These are phyloP conservation scores for Pterostichus niger DNA, from an alignment of 2,888 invertebrate species.

Conservation along the genomic window DNA sequence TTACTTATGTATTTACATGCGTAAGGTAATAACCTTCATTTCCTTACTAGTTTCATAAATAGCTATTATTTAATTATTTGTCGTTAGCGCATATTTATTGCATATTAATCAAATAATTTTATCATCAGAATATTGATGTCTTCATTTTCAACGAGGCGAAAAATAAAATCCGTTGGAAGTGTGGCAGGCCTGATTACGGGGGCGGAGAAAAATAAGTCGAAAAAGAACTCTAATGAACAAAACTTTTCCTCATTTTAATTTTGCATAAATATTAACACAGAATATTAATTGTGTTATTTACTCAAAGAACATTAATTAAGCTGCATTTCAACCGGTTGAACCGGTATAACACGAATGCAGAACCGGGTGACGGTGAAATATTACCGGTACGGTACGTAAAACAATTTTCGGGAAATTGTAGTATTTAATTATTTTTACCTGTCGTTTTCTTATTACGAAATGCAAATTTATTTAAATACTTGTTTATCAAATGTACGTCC, in stretches of 20 bases:
- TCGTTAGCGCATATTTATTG: not conserved
- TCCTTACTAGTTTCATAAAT: too few species aligned
- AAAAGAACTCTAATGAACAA: slow-evolving; percentile 43
- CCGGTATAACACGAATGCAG: too few species aligned
- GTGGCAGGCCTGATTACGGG: not conserved
- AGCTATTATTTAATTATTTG: too few species aligned
- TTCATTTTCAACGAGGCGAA: not conserved
- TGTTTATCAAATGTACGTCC: too few species aligned
- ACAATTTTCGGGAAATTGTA: not conserved
- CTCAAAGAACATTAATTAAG: slow-evolving; percentile 53
- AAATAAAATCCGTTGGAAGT: slow-evolving; percentile 11
- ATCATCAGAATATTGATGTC: not conserved
- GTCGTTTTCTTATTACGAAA: too few species aligned
- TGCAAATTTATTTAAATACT: too few species aligned
- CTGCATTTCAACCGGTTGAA: not conserved
- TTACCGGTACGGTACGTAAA: not conserved
- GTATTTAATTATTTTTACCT: too few species aligned
- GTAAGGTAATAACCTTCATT: too few species aligned
- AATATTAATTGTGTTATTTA: slow-evolving; percentile 60
- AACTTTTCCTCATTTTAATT: slow-evolving; percentile 50
- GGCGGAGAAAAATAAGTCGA: slow-evolving; percentile 6
- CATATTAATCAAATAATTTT: not conserved
- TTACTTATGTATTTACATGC: too few species aligned
- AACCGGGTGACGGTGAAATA: not conserved
- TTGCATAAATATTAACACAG: slow-evolving; percentile 60